Percentiles rank a stretch among this genome's conserved stretches.
These are phyloP conservation scores for Trachelipus rathkii DNA, from an alignment of 1,140 invertebrate genomes.

Conservation along the genomic window DNA sequence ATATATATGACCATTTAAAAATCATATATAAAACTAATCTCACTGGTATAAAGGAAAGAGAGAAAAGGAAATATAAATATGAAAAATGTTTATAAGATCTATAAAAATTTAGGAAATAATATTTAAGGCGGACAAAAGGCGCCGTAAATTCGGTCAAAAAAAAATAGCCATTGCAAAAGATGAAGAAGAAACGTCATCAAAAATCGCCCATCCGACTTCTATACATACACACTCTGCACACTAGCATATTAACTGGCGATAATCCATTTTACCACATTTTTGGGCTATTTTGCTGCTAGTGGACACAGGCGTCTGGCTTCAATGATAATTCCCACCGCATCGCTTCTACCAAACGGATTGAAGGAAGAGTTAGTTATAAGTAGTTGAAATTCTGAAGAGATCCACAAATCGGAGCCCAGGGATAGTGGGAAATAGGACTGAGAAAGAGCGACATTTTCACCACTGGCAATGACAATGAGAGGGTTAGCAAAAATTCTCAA, in stretches of 20 bases:
- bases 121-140: neutral
- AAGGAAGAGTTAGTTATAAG: neutral
- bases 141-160: neutral
- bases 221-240: neutral
- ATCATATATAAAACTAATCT: slow-evolving; percentile 4
- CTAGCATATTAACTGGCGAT: neutral
- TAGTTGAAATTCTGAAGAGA: slow-evolving; percentile 1
- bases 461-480: too few relatives aligned
- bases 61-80: neutral
- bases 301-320: slow-evolving; percentile 1
- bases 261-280: neutral
- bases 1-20: too few relatives aligned
- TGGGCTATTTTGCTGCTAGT: slow-evolving; percentile 9
- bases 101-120: neutral
- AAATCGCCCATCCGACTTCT: neutral
- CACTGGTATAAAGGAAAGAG: neutral
- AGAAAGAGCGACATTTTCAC: neutral
- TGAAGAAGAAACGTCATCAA: neutral
- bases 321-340: slow-evolving; percentile 10
- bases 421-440: neutral
- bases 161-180: slow-evolving; percentile 8
- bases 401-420: neutral
- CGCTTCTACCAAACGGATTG: neutral
- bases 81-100: neutral
- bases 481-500: neutral